Conservation (phyloP, 2,888 invertebrate species). For the Drosophila barbarae region DNA sequence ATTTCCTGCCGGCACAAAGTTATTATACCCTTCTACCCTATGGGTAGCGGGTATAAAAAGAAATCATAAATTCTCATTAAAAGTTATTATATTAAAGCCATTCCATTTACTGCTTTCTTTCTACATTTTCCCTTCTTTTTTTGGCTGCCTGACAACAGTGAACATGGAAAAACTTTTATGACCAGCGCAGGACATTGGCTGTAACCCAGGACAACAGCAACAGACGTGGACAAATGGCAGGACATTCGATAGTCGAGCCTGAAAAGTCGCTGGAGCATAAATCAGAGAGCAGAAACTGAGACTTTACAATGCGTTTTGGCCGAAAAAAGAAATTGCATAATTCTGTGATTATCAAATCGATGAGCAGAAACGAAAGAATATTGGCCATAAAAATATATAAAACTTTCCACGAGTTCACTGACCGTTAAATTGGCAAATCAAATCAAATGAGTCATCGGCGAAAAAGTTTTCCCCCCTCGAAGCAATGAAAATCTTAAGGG, state of each 20-base stretch:
- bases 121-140: slow-evolving; percentile 24
- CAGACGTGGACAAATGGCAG: slow-evolving; percentile 56
- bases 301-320: slow-evolving; percentile 1
- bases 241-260: slow-evolving; percentile 37
- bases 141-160: slow-evolving; percentile 31
- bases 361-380: slow-evolving; percentile 32
- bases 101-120: slow-evolving; percentile 12
- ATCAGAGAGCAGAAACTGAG: slow-evolving; percentile 11
- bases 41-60: too few species aligned
- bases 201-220: slow-evolving; percentile 38
- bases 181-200: slow-evolving; percentile 15
- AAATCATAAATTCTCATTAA: slow-evolving; percentile 68
- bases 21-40: too few species aligned
- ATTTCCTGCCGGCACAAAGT: too few species aligned
- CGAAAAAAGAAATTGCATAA: slow-evolving; percentile 24
- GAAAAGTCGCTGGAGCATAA: slow-evolving; percentile 5
- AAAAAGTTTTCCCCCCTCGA: slow-evolving; percentile 24
- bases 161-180: slow-evolving; percentile 41
- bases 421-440: slow-evolving; percentile 62
- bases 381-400: slow-evolving; percentile 18
- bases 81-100: slow-evolving; percentile 56
- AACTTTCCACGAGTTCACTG: slow-evolving; percentile 52
- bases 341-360: slow-evolving; percentile 28
- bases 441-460: slow-evolving; percentile 61
- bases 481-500: background rate